These are phyloP conservation scores for Gracilinanus agilis DNA, from an alignment of 2,113 vertebrate genomes.

Conservation along the genomic window DNA sequence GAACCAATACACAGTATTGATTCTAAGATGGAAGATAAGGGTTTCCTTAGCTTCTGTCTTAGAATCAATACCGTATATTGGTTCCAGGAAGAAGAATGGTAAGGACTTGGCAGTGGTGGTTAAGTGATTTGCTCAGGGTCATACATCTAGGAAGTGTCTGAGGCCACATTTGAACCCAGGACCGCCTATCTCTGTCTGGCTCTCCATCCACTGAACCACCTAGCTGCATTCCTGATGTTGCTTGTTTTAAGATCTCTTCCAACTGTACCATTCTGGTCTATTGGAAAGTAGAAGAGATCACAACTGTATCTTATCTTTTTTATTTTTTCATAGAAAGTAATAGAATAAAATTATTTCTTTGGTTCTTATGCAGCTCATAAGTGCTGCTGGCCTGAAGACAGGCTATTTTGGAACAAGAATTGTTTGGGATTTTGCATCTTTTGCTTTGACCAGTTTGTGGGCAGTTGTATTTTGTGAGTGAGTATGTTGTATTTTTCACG, in stretches of 20 bases:
- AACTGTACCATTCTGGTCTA: background rate
- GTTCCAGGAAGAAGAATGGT: no score
- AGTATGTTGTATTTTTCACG: conserved; percentile 43
- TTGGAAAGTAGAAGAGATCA: background rate
- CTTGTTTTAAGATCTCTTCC: background rate
- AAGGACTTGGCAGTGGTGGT: no score
- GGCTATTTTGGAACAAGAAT: conserved; percentile 45
- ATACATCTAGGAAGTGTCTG: no score
- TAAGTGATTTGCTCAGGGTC: no score
- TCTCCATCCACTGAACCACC: no score
- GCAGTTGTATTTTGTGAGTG: conserved; percentile 24
- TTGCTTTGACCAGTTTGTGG: conserved; percentile 14
- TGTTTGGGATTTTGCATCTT: conserved; percentile 17
- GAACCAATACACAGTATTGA: no score
- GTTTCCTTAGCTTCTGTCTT: no score
- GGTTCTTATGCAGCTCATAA: background rate
- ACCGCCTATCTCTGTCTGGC: no score
- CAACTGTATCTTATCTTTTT: background rate
- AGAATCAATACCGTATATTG: no score
- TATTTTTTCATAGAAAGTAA: background rate
- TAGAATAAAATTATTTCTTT: background rate
- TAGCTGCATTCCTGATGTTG: background rate
- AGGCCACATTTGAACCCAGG: no score
- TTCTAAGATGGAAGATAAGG: no score
- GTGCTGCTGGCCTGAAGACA: background rate